Conservation (phyloP, 2,113 vertebrate species). For the Anarrhichthys ocellatus region DNA sequence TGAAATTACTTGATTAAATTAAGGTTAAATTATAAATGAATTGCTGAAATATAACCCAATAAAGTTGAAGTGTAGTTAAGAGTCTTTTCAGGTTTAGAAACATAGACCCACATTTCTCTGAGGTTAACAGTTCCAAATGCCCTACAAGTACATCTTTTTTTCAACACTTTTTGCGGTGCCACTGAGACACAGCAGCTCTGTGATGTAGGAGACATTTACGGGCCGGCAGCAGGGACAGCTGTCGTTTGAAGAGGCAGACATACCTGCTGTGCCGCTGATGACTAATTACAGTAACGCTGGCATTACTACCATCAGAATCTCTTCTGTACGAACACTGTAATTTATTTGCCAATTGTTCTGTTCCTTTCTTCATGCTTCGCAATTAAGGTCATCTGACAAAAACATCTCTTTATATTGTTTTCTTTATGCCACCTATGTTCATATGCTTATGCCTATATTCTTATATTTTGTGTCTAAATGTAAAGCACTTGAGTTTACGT, state of each 20-base stretch:
- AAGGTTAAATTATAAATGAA: not conserved
- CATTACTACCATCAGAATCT: slow-evolving; percentile 55
- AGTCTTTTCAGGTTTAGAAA: not conserved
- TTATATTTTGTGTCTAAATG: not conserved
- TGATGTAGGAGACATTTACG: slow-evolving; percentile 19
- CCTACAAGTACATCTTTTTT: slow-evolving; percentile 1
- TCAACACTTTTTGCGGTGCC: not conserved
- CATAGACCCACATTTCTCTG: not conserved
- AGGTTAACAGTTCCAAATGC: not conserved
- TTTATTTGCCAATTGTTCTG: slow-evolving; percentile 36
- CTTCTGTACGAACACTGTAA: slow-evolving; percentile 38
- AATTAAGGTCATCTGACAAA: slow-evolving; percentile 39
- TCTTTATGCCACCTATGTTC: not conserved
- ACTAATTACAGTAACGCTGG: slow-evolving; percentile 51
- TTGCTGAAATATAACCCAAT: not conserved
- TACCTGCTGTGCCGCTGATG: slow-evolving; percentile 61
- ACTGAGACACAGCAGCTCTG: slow-evolving; percentile 20
- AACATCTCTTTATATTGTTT: slow-evolving; percentile 11
- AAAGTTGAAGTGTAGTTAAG: not conserved
- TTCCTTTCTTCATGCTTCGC: slow-evolving; percentile 34
- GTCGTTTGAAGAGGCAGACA: slow-evolving; percentile 62
- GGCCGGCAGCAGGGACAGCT: slow-evolving; percentile 43
- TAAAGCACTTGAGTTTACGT: not conserved
- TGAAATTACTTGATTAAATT: slow-evolving; percentile 4
- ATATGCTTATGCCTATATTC: not conserved